Base-by-base conservation (phyloP, 64 coral and sea anemone genomes). In the Hydrozoanthus tunicans region DNA sequence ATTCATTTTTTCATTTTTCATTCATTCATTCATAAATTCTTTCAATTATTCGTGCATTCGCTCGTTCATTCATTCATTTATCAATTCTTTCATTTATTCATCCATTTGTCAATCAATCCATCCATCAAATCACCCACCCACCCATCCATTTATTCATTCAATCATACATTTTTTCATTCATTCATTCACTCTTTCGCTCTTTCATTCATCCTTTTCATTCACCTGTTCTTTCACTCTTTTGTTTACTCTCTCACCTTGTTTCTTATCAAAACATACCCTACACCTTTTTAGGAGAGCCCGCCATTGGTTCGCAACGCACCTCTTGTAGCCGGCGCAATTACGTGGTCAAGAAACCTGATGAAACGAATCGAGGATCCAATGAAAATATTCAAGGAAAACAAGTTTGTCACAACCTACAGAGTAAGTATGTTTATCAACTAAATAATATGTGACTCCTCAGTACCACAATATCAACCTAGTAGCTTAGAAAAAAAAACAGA, bases 321-420 rank as follows among this genome's bases (percentile, higher is more conserved):
- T 17, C 90, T 96, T 58, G 97, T 99, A 7, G 92, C 97, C 67
- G 97, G 97, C 53, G 94, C 97, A 6, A 99, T 99, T 76, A 96
- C 89, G 25, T 99, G 97, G 97, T 99, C 94, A 5, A 88, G 97
- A 32, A 89, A 86, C 24, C 61, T 99, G 60, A 83, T 99, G 89
- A 95, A 93, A 89, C 90, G 91, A 80, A 99, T 99, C 86, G 97
- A 99, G 65, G 97, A 99, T 70, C 97, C 97, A 25, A 99, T 99
- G 97, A 99, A 94, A 85, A 90, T 99, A 62, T 99, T 99, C 79
- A 99, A 99, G 72, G 97, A 99, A 58, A 99, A 99, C 64, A 99
- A 99, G 74, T 99, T 95, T 70, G 72, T 96, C 4, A 95, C 97
- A 90, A 71, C 94, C 53, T 96, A 96, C 68, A 58, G 97, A 58